These are phyloP conservation scores for Cydia amplana DNA, from an alignment of 1,140 invertebrate genomes.

Conservation along the genomic window DNA sequence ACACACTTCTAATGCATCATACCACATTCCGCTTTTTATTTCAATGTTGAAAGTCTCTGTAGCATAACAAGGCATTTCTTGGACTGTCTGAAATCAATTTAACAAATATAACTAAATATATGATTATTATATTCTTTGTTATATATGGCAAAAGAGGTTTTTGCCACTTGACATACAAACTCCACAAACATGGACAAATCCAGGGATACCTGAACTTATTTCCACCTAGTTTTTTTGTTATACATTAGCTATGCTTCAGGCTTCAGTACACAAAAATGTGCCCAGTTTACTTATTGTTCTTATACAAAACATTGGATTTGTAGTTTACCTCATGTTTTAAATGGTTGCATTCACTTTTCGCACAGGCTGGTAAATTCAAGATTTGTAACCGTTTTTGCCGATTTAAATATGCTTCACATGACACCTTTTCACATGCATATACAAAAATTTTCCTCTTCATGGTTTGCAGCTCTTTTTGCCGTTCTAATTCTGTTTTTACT, in stretches of 20 bases:
- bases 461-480: conserved; percentile 39
- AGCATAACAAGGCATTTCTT: conserved; percentile 50
- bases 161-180: too few species aligned
- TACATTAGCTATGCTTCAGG: too few species aligned
- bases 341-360: conserved; percentile 42
- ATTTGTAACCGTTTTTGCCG: conserved; percentile 40
- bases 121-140: too few species aligned
- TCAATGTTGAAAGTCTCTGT: conserved; percentile 63
- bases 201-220: too few species aligned
- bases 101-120: neutral
- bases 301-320: too few species aligned
- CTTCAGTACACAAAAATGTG: too few species aligned
- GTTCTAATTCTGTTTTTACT: conserved; percentile 1
- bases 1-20: conserved; percentile 66
- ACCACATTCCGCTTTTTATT: conserved; percentile 62
- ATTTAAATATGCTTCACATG: conserved; percentile 46
- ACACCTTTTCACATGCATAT: conserved; percentile 49
- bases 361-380: conserved; percentile 53
- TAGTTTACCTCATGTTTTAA: conserved; percentile 42
- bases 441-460: conserved; percentile 50
- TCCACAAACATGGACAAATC: too few species aligned
- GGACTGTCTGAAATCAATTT: conserved; percentile 40
- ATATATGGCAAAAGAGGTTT: too few species aligned
- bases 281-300: too few species aligned
- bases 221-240: too few species aligned